A percentile compares a stretch with the other conserved stretches of the same genome.
Evolutionary conservation across 2,888 invertebrate species (phyloP).

Genomic region (Spodoptera picta): DNA sequence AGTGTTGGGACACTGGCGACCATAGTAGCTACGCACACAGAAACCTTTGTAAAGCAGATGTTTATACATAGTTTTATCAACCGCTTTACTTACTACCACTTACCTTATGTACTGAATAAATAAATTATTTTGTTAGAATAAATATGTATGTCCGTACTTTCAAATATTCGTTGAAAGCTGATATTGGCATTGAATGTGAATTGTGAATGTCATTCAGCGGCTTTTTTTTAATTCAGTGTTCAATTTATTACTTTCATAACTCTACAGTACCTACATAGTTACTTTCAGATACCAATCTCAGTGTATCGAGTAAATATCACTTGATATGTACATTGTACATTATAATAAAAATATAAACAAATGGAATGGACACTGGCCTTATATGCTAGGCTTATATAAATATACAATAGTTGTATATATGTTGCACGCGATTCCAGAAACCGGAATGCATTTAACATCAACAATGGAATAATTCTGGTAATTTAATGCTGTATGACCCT

Average conservation of each 20-base stretch:
- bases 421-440: conserved; percentile 80
- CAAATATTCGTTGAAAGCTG: conserved; percentile 17
- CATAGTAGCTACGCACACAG: conserved; percentile 43
- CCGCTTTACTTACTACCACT: conserved; percentile 24
- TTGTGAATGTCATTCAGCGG: conserved; percentile 17
- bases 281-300: conserved; percentile 37
- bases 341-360: too few species aligned
- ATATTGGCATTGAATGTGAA: conserved; percentile 14
- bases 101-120: conserved; percentile 29
- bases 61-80: conserved; percentile 52
- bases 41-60: conserved; percentile 56
- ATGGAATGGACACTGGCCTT: not conserved
- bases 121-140: conserved; percentile 24
- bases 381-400: conserved; percentile 4
- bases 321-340: too few species aligned
- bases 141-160: conserved; percentile 26
- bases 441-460: conserved; percentile 84
- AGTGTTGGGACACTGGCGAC: conserved; percentile 39
- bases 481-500: conserved; percentile 78
- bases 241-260: conserved; percentile 37
- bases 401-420: conserved; percentile 61
- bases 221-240: conserved; percentile 27
- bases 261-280: not conserved
- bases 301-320: conserved; percentile 15
- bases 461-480: conserved; percentile 81